Evolutionary conservation across 2,113 vertebrate species (phyloP).

Genomic region (Mus spicilegus): DNA sequence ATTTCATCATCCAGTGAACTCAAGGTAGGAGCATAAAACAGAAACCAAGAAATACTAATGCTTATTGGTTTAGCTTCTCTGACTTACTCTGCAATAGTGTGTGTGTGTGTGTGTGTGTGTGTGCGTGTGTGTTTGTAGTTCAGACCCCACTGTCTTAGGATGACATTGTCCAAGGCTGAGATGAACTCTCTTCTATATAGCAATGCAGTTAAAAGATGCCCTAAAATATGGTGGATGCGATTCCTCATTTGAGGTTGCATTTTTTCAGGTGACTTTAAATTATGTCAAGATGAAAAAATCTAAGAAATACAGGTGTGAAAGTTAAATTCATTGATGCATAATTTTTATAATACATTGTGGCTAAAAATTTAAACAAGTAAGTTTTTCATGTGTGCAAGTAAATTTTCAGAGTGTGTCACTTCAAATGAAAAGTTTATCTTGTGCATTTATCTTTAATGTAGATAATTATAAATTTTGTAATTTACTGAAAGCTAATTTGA

Average conservation of each 20-base stretch:
- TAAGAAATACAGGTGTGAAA: not conserved
- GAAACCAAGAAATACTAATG: not conserved
- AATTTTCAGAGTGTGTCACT: not conserved
- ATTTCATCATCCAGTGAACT: not conserved
- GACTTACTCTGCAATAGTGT: not conserved
- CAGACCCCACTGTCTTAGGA: too few species aligned
- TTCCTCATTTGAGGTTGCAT: not conserved
- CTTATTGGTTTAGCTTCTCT: not conserved
- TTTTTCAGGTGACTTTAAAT: not conserved
- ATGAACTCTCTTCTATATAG: not conserved
- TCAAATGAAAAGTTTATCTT: not conserved
- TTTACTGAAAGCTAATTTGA: not conserved
- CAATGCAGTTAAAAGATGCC: not conserved
- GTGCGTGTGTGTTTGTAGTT: not conserved
- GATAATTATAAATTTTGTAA: not conserved
- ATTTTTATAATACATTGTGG: not conserved
- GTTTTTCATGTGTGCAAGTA: not conserved
- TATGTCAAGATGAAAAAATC: not conserved
- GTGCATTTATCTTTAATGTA: not conserved
- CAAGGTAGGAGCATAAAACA: not conserved
- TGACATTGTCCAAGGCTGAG: not conserved
- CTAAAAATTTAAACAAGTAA: not conserved
- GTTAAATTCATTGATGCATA: not conserved
- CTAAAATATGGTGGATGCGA: not conserved
- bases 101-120: not conserved